Base-by-base conservation (phyloP, 2,113 vertebrate species). In the Herpetotheres cachinnans region DNA sequence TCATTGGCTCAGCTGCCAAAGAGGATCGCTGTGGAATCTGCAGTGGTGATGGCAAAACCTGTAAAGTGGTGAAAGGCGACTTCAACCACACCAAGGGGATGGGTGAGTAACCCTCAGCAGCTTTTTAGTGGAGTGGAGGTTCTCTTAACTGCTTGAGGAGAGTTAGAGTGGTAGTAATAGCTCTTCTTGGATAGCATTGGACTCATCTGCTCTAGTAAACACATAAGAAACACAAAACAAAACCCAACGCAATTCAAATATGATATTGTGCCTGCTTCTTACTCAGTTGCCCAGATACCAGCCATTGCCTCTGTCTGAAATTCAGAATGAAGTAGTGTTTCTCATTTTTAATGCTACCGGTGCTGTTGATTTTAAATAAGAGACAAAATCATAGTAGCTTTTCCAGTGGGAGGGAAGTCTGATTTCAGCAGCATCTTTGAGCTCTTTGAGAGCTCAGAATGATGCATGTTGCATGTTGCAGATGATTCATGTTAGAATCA, bases 11-110 rank as follows among this genome's bases (percentile, higher is more conserved):
- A 2, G 98, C 98, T 2, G 99, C 99, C 85, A 99, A 99, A 94
- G 99, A 99, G 96, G 99, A 99, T 97, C 98, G 98, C 61, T 99
- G 99, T 58, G 99, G 99, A 6, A 95, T 99, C 85, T 99, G 99
- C 96, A 99, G 98, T 19, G 99, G 99, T 18, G 99, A 99, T 8
- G 99, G 99, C 13, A 99, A 98, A 96, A 99, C 99, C 89, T 99
- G 99, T 97, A 99, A 98, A 55, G 99, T 99, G 67, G 98, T 99
- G 59, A 99, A 99, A 96, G 99, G 99, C 26, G 99, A 99, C 98
- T 99, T 99, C 98, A 99, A 99, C 96, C 99, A 99, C 98, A 99
- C 98, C 71, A 99, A 98, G 94, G 99, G 99, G 83, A 99, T 98
- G 98, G 99, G 99, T 99, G 97, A 99, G 99, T 98, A 93, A 16